phyloP scores from a whole-genome alignment of 2,113 vertebrate genomes.

The Stegastes partitus region DNA sequence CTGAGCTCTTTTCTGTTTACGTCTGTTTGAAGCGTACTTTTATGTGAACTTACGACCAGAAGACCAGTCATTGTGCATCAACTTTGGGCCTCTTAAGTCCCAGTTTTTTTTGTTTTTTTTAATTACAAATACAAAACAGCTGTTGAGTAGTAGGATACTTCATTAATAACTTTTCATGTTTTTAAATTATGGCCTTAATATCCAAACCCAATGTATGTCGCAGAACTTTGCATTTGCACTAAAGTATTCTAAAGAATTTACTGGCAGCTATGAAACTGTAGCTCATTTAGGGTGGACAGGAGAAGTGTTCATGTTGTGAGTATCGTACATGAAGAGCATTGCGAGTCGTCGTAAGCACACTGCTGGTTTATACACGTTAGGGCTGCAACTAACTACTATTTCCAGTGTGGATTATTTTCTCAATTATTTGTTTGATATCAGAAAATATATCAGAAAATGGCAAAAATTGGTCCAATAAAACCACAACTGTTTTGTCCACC shows the following conservation, averaged over 20 bases:
- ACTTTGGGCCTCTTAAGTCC: not conserved
- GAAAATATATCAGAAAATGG: too few species aligned
- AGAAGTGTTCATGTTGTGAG: not conserved
- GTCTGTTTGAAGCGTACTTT: conserved; percentile 6
- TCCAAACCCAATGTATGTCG: conserved; percentile 25
- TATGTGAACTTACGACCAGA: not conserved
- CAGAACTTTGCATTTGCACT: conserved; percentile 62
- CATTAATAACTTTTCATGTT: not conserved
- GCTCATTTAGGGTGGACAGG: conserved; percentile 7
- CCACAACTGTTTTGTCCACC: too few species aligned
- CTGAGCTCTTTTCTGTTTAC: not conserved
- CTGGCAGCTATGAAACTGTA: conserved; percentile 65
- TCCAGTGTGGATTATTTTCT: too few species aligned
- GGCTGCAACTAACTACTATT: not conserved
- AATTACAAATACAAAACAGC: not conserved
- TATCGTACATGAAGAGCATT: conserved; percentile 11
- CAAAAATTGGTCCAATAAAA: too few species aligned
- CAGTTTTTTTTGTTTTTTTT: not conserved
- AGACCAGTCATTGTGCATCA: conserved; percentile 28
- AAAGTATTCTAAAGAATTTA: conserved; percentile 26
- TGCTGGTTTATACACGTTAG: not conserved
- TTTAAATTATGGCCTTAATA: conserved; percentile 63
- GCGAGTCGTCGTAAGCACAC: conserved; percentile 27
- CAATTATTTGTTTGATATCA: too few species aligned
- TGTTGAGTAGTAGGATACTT: not conserved